Evolutionary conservation across 1,140 invertebrate species (phyloP).

Genomic region (Metopolophium dirhodum): DNA sequence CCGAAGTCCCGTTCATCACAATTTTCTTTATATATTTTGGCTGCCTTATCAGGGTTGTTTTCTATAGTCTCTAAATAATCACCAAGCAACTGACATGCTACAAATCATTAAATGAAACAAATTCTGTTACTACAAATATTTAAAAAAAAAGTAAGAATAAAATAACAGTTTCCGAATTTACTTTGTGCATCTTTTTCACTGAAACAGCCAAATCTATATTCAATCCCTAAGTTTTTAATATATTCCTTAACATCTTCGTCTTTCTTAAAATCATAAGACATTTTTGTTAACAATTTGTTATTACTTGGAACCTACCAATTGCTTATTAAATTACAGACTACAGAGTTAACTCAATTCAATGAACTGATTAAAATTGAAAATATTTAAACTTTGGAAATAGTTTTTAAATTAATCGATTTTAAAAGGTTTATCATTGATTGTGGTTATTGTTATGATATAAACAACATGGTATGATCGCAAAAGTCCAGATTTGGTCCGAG

Average conservation of each 20-base stretch:
- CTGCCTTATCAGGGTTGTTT: slow-evolving; percentile 79
- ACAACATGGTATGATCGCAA: too few species aligned
- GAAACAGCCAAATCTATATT: slow-evolving; percentile 90
- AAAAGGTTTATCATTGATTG: too few species aligned
- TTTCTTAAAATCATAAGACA: slow-evolving; percentile 78
- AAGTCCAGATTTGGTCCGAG: too few species aligned
- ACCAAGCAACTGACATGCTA: slow-evolving; percentile 88
- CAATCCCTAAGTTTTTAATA: slow-evolving; percentile 85
- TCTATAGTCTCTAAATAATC: slow-evolving; percentile 86
- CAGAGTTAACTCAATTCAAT: not conserved
- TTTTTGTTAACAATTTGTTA: slow-evolving; percentile 60
- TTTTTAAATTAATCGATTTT: not conserved
- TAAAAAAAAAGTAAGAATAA: not conserved
- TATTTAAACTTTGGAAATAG: not conserved
- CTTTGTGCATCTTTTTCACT: slow-evolving; percentile 82
- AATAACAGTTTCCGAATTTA: slow-evolving; percentile 61
- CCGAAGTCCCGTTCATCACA: slow-evolving; percentile 82
- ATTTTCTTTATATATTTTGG: slow-evolving; percentile 79
- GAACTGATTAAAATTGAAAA: not conserved
- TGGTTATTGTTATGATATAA: too few species aligned
- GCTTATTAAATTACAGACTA: not conserved
- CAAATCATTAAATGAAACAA: not conserved
- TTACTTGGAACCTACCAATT: not conserved
- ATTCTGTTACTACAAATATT: not conserved
- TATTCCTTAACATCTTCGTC: slow-evolving; percentile 87